phyloP scores from a whole-genome alignment of 1,140 invertebrate species.

The Steinernema khuongi region DNA sequence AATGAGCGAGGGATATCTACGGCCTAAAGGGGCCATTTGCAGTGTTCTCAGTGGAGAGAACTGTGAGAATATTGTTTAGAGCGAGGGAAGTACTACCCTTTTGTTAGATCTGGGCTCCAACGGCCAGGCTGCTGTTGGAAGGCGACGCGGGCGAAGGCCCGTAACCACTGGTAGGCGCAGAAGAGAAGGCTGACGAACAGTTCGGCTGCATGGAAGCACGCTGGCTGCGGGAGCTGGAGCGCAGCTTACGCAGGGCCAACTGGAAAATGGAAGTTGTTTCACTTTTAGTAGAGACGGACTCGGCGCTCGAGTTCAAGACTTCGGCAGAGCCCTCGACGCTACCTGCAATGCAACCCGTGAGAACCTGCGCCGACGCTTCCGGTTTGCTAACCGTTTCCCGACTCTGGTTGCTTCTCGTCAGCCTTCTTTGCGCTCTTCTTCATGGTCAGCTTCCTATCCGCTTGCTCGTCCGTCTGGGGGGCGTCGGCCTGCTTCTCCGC shows the following conservation, averaged over 20 bases:
- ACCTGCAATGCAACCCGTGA: constrained; percentile 3
- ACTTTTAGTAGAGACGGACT: neutral
- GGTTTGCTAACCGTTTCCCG: neutral
- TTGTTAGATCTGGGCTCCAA: neutral
- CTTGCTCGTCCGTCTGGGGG: neutral
- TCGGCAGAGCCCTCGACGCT: neutral
- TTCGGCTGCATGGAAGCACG: neutral
- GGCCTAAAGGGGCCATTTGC: no score
- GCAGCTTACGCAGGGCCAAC: neutral
- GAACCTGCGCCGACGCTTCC: neutral
- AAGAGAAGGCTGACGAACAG: neutral
- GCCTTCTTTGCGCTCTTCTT: neutral
- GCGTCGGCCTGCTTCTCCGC: neutral
- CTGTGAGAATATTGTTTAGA: no score
- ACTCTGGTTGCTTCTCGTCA: neutral
- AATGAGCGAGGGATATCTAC: no score
- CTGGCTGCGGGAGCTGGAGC: neutral
- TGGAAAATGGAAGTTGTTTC: neutral
- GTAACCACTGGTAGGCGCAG: neutral
- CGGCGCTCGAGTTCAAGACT: neutral
- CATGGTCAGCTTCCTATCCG: neutral
- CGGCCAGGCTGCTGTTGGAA: neutral
- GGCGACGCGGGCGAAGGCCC: neutral
- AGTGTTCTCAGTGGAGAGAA: no score
- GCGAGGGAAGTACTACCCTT: no score